Evolutionary conservation across 2,888 invertebrate genomes (phyloP), one percentile per base, ranked within the genome.

Genomic region (Cinara cedri): DNA sequence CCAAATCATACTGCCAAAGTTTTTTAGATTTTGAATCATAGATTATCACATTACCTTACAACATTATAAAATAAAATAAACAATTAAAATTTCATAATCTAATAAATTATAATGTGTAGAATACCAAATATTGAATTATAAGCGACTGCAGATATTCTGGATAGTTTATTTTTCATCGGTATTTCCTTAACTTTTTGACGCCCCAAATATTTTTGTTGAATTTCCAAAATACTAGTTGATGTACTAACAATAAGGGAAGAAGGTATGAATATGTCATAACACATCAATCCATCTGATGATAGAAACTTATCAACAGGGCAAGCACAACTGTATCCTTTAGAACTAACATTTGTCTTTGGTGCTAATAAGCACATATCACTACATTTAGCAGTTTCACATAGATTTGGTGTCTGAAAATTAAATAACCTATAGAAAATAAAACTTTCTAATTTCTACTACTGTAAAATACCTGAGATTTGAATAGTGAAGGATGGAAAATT

Each of bases 351-450:
- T 46, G 70, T 75, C 6, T 86, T 86, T 0, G 84, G 90, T 1
- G 88, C 88, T 71, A 95, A 86, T 49, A 96, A 86, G 84, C 96
- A 96, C 34, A 96, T 86, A 84, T 95, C 92, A 1, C 91, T 90
- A 85, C 96, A 96, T 14, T 87, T 86, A 24, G 89, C 87, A 10
- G 85, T 83, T 24, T 85, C 85, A 84, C 95, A 95, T 0, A 92
- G 91, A 86, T 93, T 88, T 0, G 81, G 26, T 14, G 84, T 83
- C 85, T 85, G 72, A 72, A 82, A 82, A 81, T 68, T 26, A 82
- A 78, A 21, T 26, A 24, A 21, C 26, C 6, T 68, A 9, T 44
- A 4, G n/a, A 42, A 21, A 54, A 54, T 19, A 11, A n/a, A 54
- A 14, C 6, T 13, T 1, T 54, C 16, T 21, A 16, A 34, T 51